These are phyloP conservation scores for Myotis davidii DNA, from an alignment of 2,113 vertebrate genomes.

Conservation along the genomic window DNA sequence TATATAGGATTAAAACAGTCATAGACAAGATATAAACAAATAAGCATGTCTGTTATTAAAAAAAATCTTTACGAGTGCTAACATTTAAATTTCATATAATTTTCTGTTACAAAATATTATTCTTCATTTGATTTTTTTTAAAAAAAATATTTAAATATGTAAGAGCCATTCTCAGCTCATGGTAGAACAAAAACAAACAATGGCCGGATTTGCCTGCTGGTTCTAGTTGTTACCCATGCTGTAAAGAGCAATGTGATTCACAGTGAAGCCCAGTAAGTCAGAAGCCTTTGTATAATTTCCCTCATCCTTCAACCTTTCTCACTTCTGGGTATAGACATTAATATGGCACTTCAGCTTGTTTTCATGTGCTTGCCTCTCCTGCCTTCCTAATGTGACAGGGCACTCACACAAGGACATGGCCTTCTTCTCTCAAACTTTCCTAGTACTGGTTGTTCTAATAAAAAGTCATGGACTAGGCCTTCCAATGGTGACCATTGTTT, in stretches of 20 bases:
- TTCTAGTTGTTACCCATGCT: accelerated
- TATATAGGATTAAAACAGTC: neutral
- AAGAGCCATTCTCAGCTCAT: neutral
- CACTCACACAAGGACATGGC: accelerated
- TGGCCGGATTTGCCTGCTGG: neutral
- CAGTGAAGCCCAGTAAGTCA: neutral
- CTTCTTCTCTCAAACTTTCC: neutral
- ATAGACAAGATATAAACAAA: neutral
- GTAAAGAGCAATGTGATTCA: neutral
- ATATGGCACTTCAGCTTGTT: neutral
- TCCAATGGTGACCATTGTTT: neutral
- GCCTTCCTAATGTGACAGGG: neutral
- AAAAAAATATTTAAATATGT: neutral
- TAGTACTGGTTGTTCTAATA: neutral
- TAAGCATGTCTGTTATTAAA: neutral
- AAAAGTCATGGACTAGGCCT: neutral
- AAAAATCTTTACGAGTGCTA: neutral
- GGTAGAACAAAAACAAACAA: neutral
- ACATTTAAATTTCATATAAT: neutral
- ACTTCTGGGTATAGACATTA: neutral
- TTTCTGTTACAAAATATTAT: constrained; percentile 10
- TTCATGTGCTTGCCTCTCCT: neutral
- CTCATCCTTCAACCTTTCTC: neutral
- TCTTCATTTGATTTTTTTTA: neutral
- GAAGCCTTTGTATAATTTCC: neutral